Evolutionary conservation across 2,888 invertebrate species (phyloP), one percentile per base, ranked within the genome.

Genomic region (Camptogramma bilineatum): DNA sequence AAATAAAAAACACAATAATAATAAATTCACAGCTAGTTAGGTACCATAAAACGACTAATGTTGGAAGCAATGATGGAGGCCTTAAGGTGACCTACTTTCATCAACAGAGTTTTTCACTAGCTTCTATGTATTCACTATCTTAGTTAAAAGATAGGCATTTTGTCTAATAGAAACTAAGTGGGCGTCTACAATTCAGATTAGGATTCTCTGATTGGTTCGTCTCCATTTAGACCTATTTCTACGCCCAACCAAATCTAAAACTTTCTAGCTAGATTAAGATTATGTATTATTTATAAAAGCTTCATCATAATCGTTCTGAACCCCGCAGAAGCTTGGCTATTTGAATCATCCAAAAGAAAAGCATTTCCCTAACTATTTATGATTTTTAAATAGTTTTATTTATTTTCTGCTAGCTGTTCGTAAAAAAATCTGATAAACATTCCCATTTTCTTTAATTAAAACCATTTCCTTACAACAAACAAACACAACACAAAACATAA

Each of bases 111-210:
- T 34, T 2, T 4, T 8, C 34, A 8, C 9, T 34, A 34, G 10
- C 10, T 31, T 31, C 4, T 31, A 31, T 7, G 8, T 4, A 31
- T 7, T 34, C 13, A 34, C 2, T 34, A 8, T 34, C 34, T 34
- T 2, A 34, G 42, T 42, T 2, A 2, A 42, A 42, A 42, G 16
- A 42, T 42, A 42, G 42, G 42, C 42, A 39, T 31, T 10, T 34
- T 13, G 1, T 39, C 13, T 39, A 13, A 44, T 21, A 52, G 13
- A 39, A 53, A 16, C 21, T n/a, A 16, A 21, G 53, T 63, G 63
- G 57, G 57, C 63, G 63, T 47, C 10, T 31, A 63, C 57, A 31
- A 58, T 63, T 46, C 57, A 62, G 59, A 67, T 60, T 53, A 63
- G 47, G 53, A 52, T 53, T 24, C 54, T 24, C 34, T 34, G 52